Evolutionary conservation across 2,888 invertebrate species (phyloP).

Genomic region (Epinotia brunnichana): DNA sequence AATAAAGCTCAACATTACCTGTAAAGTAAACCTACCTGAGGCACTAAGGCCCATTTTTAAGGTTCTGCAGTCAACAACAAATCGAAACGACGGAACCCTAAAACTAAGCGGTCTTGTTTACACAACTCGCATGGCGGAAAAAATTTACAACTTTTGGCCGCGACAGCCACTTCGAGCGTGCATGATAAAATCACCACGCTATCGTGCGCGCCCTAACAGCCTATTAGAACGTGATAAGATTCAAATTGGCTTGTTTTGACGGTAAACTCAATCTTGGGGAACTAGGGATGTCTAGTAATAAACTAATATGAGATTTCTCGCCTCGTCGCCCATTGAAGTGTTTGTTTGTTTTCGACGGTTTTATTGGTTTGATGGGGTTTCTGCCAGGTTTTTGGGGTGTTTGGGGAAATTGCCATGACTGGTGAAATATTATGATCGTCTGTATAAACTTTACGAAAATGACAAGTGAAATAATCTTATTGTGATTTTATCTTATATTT

Average conservation of each 20-base stretch:
- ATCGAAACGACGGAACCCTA: constrained; percentile 50
- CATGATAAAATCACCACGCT: constrained; percentile 61
- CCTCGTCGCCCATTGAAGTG: constrained; percentile 57
- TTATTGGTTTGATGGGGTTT: constrained; percentile 37
- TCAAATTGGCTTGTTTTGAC: constrained; percentile 50
- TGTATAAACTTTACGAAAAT: no score
- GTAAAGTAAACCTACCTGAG: no score
- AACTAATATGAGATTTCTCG: constrained; percentile 66
- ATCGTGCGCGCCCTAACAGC: constrained; percentile 48
- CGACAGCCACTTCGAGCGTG: constrained; percentile 62
- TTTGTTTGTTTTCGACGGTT: constrained; percentile 56
- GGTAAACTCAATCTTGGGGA: constrained; percentile 43
- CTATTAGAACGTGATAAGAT: constrained; percentile 51
- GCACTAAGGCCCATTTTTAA: no score
- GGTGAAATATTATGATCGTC: neutral
- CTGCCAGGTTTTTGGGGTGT: neutral
- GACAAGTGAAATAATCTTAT: no score
- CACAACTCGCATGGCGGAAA: constrained; percentile 56
- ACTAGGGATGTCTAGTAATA: constrained; percentile 60
- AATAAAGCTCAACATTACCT: no score
- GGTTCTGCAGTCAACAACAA: no score
- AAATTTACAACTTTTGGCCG: constrained; percentile 64
- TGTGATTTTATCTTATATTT: neutral
- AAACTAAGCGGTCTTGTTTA: constrained; percentile 49
- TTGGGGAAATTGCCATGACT: constrained; percentile 1